phyloP scores from a whole-genome alignment of 2,113 vertebrate species.

The Lepidothrix coronata region DNA sequence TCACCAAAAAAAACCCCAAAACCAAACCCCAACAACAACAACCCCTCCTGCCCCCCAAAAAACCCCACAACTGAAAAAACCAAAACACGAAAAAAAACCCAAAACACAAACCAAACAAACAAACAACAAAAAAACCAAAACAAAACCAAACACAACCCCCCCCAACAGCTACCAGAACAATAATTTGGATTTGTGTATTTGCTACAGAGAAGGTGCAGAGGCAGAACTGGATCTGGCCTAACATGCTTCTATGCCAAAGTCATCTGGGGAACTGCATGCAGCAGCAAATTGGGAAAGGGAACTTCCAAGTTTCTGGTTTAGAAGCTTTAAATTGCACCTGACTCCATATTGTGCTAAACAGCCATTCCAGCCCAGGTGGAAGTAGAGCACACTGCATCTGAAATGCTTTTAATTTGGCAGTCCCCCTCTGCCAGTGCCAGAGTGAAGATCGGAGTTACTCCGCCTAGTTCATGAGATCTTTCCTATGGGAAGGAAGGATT shows the following conservation, averaged over 20 bases:
- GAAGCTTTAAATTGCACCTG: background rate
- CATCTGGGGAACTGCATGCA: background rate
- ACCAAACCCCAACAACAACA: background rate
- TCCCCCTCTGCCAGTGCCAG: background rate
- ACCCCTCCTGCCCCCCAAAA: background rate
- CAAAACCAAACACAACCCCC: background rate
- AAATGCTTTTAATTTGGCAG: background rate
- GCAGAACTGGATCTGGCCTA: background rate
- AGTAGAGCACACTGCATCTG: background rate
- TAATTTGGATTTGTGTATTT: background rate
- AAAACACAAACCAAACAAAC: too few species aligned
- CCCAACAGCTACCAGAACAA: background rate
- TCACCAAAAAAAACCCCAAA: background rate
- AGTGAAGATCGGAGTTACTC: background rate
- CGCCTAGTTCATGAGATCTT: background rate
- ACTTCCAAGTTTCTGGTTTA: background rate
- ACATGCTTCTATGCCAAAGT: accelerated
- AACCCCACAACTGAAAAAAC: background rate
- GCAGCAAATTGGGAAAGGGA: background rate
- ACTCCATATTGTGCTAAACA: background rate
- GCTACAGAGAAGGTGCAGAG: background rate
- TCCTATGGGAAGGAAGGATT: background rate
- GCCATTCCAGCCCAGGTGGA: background rate
- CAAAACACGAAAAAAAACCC: background rate
- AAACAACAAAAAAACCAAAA: too few species aligned